A percentile compares a stretch with the other conserved stretches of the same genome.
These are phyloP conservation scores for Amphipyra tragopoginis DNA, from an alignment of 2,888 invertebrate species.

Conservation along the genomic window DNA sequence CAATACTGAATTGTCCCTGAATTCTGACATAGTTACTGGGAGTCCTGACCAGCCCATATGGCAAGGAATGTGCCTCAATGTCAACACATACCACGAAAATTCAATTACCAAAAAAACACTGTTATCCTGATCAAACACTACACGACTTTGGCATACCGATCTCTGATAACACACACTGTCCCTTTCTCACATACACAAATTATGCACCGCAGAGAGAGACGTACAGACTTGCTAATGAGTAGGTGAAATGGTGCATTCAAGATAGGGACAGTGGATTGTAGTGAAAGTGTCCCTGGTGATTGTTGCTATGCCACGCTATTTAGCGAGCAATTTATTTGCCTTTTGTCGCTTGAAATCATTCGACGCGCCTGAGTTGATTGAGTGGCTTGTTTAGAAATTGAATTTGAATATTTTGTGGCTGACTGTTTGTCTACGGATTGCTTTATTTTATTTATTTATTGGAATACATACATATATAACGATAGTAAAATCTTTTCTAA, in stretches of 20 bases:
- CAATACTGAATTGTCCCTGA: too few relatives aligned
- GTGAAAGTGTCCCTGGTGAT: conserved; percentile 70
- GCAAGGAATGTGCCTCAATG: conserved; percentile 10
- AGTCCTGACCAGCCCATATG: not conserved
- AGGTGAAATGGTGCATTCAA: conserved; percentile 73
- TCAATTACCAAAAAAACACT: conserved; percentile 51
- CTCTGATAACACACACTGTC: conserved; percentile 66
- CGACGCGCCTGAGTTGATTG: conserved; percentile 29
- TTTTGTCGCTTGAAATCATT: conserved; percentile 46
- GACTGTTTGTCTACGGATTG: conserved; percentile 17
- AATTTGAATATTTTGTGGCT: conserved; percentile 29
- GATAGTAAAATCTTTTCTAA: too few relatives aligned
- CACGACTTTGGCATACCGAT: conserved; percentile 71
- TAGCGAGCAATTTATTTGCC: conserved; percentile 39
- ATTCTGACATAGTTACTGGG: too few relatives aligned
- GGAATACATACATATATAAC: too few relatives aligned
- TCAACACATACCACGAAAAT: conserved; percentile 26
- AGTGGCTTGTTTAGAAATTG: conserved; percentile 14
- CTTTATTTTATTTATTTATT: too few relatives aligned
- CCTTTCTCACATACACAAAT: conserved; percentile 66
- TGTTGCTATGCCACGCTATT: conserved; percentile 48
- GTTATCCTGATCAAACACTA: conserved; percentile 63
- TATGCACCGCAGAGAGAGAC: conserved; percentile 67
- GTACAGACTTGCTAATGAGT: conserved; percentile 76
- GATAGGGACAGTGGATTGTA: conserved; percentile 67